Evolutionary conservation across 2,797 vertebrate genomes (phyloP).

Genomic region (Lepilemur septentrionalis): DNA sequence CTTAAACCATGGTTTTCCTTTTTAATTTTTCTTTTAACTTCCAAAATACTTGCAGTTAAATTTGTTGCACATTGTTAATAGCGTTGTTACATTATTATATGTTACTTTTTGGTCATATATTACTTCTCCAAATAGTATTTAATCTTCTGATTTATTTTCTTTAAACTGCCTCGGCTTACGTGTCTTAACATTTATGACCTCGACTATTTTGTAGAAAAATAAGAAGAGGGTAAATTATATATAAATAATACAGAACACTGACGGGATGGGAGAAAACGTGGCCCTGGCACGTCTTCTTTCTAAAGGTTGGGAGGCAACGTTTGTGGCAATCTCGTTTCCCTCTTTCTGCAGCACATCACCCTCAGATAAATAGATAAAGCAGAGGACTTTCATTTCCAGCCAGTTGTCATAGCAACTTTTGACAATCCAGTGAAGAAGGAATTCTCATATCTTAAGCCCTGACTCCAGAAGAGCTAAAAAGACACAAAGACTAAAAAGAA

Average conservation of each 20-base stretch:
- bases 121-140: background rate
- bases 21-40: background rate
- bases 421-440: slow-evolving; percentile 63
- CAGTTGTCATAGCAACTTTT: slow-evolving; percentile 80
- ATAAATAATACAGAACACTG: background rate
- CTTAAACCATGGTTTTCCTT: background rate
- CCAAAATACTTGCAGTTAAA: background rate
- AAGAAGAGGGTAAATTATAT: background rate
- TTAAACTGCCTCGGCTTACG: background rate
- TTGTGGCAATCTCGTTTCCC: background rate
- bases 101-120: background rate
- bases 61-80: background rate
- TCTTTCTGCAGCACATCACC: slow-evolving; percentile 21
- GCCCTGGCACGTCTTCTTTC: background rate
- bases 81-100: background rate
- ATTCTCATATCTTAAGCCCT: slow-evolving; percentile 64
- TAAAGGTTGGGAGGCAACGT: slow-evolving; percentile 7
- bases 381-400: slow-evolving; percentile 67
- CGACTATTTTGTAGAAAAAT: background rate
- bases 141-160: slow-evolving; percentile 19
- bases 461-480: slow-evolving; percentile 66
- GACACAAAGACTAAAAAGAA: slow-evolving; percentile 60
- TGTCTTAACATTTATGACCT: background rate
- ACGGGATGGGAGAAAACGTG: background rate
- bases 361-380: slow-evolving; percentile 74